A percentile compares a stretch with the other conserved stretches of the same genome.
Evolutionary conservation across 2,888 invertebrate species (phyloP).

Genomic region (Ganaspis brasiliensis): DNA sequence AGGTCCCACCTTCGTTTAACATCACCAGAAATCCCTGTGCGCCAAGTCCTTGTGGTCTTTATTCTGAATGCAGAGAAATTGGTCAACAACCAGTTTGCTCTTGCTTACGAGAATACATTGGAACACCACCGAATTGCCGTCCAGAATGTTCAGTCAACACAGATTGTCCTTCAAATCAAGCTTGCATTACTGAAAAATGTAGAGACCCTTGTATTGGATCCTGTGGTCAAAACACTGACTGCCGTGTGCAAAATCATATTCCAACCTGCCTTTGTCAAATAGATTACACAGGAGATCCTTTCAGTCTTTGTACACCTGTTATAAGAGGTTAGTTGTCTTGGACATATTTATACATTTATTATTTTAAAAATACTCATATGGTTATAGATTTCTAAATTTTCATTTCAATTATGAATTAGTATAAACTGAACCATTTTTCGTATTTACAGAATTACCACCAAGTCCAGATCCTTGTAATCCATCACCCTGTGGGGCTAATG

Average conservation of each 20-base stretch:
- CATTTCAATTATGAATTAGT: too few relatives aligned
- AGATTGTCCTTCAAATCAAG: conserved; percentile 85
- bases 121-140: conserved; percentile 87
- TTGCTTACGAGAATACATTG: conserved; percentile 85
- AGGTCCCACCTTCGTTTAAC: conserved; percentile 43
- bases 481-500: conserved; percentile 87
- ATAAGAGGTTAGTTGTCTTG: conserved; percentile 65
- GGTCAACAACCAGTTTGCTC: conserved; percentile 85
- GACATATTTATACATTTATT: too few relatives aligned
- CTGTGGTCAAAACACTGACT: conserved; percentile 87
- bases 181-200: conserved; percentile 88
- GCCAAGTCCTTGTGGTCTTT: conserved; percentile 88
- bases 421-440: conserved; percentile 58
- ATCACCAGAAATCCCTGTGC: conserved; percentile 84
- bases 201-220: conserved; percentile 87
- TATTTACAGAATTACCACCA: conserved; percentile 56
- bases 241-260: conserved; percentile 87
- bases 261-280: conserved; percentile 85
- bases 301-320: conserved; percentile 83
- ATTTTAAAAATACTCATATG: too few relatives aligned
- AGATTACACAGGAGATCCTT: conserved; percentile 86
- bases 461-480: conserved; percentile 84
- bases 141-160: conserved; percentile 85
- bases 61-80: conserved; percentile 85
- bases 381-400: too few relatives aligned